Base-by-base conservation (phyloP, 2,797 vertebrate genomes). In the Garrulus glandarius region DNA sequence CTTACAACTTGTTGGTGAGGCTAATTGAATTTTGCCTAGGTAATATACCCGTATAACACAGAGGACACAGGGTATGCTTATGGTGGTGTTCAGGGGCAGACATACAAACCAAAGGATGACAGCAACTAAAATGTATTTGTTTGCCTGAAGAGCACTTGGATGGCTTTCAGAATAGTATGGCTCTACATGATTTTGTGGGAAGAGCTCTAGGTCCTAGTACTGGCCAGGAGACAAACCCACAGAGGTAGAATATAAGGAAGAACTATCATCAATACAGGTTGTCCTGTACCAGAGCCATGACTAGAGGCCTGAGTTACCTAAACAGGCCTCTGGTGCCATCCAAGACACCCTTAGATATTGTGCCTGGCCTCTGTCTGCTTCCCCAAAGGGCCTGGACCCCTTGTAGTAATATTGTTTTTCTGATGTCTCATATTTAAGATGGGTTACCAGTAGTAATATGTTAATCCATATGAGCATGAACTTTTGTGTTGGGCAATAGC, bases 1-100 rank as follows among this genome's bases (percentile, higher is more conserved):
- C 22, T 74, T 68, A 39, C 23, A 80, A 19, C 30, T 46, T 91
- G 8, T 22, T 84, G 55, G 10, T n/a, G 34, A 5, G 8, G 5
- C 14, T 77, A 53, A 74, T 49, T 70, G 22, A 52, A 21, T 71
- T 90, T 78, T 68, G 4, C 17, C 13, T 64, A 30, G 29, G 5
- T 59, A 37, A 60, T 57, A 60, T 53, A 72, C 10, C 32, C 71
- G 15, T 70, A 47, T 36, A 65, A 64, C 34, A 44, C 6, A 81
- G 27, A 56, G 2, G 4, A 64, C 26, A 37, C 1, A 3, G 7
- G 4, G 3, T 19, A 10, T 60, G 9, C 13, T 59, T 56, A 22
- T 11, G 15, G 23, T 3, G 8, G 11, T 76, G 19, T 34, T 72
- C 23, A 44, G 29, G 32, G 29, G 6, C 20, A 89, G 84, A 39